These are phyloP conservation scores for Emydocephalus ijimae DNA, from an alignment of 2,113 vertebrate genomes.

Conservation along the genomic window DNA sequence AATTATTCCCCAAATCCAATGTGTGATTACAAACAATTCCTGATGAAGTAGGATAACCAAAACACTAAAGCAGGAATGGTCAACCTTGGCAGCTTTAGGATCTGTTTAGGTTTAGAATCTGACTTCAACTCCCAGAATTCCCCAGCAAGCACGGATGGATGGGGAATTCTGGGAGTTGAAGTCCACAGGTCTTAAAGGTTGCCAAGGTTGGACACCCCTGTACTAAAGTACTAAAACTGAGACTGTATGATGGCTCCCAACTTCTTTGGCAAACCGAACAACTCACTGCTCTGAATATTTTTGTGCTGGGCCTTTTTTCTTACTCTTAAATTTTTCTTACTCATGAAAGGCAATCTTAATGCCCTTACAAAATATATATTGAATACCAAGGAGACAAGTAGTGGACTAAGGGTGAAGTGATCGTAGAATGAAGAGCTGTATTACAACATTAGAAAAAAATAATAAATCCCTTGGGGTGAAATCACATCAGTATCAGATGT, in stretches of 20 bases:
- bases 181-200: not conserved
- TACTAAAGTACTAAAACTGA: not conserved
- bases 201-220: not conserved
- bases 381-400: not conserved
- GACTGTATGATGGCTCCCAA: not conserved
- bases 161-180: not conserved
- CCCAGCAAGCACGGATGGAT: not conserved
- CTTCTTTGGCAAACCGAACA: too few species aligned
- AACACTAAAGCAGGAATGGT: not conserved
- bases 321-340: not conserved
- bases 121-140: not conserved
- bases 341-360: not conserved
- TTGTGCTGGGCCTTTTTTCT: not conserved
- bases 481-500: not conserved
- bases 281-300: not conserved
- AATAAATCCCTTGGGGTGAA: not conserved
- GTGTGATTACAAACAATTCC: not conserved
- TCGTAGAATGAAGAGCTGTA: not conserved
- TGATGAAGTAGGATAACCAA: not conserved
- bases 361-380: not conserved
- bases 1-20: not conserved
- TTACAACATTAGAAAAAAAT: not conserved
- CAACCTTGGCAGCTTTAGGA: not conserved
- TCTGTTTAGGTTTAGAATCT: not conserved
- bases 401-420: not conserved